Evolutionary conservation across 2,113 vertebrate species (phyloP).

Genomic region (Myiozetetes cayanensis): DNA sequence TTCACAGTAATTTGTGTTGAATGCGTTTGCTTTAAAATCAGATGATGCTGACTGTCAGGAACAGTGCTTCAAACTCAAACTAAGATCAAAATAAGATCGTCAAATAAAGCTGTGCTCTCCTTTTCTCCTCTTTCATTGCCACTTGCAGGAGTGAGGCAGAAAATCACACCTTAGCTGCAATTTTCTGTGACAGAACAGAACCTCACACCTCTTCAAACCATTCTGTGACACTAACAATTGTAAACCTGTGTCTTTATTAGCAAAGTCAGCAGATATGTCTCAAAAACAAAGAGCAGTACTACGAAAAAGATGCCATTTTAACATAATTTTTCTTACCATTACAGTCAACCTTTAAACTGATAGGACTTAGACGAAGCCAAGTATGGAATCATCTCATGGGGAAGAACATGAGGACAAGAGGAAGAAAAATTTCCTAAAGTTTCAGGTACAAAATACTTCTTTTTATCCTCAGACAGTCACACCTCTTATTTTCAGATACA

Average conservation of each 20-base stretch:
- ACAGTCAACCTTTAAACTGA: not conserved
- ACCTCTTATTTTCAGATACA: not conserved
- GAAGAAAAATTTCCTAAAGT: not conserved
- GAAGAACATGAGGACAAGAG: not conserved
- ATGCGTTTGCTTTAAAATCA: constrained; percentile 21
- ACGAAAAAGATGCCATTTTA: not conserved
- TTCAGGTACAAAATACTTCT: not conserved
- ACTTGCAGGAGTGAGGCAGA: not conserved
- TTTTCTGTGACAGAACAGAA: not conserved
- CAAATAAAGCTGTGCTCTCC: not conserved
- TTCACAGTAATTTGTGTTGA: not conserved
- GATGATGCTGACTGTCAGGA: not conserved
- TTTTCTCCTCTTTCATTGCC: constrained; percentile 14
- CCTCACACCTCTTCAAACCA: not conserved
- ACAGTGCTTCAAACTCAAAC: not conserved
- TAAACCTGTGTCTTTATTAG: not conserved
- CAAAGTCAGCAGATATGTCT: not conserved
- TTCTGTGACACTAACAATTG: not conserved
- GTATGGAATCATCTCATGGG: not conserved
- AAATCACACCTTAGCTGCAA: not conserved
- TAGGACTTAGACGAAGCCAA: not conserved
- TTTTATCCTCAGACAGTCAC: not conserved
- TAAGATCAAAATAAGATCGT: not conserved
- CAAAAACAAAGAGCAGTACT: not conserved
- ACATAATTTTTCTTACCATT: not conserved